Percentiles rank a stretch among this genome's conserved stretches.
Conservation (phyloP, 1,140 invertebrate species). For the Caenorhabditis tropicalis region DNA sequence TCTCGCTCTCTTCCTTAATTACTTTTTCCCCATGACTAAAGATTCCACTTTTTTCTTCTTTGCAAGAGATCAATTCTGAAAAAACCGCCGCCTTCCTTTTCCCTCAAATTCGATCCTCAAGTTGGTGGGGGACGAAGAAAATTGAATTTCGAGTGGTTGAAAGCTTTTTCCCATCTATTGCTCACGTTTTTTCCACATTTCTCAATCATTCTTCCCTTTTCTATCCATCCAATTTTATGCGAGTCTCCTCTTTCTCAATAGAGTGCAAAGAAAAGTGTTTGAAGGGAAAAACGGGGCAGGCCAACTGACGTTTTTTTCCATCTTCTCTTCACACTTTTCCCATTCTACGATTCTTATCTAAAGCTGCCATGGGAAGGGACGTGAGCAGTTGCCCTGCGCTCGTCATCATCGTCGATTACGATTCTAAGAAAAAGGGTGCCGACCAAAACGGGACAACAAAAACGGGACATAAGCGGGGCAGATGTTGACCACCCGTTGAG, state of each 20-base stretch:
- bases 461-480: too few species aligned
- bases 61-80: not conserved
- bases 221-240: not conserved
- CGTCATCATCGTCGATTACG: not conserved
- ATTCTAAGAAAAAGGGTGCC: not conserved
- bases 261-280: not conserved
- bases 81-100: not conserved
- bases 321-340: not conserved
- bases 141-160: constrained; percentile 40
- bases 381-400: not conserved
- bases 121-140: not conserved
- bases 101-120: not conserved
- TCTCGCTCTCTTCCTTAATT: not conserved
- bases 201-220: not conserved
- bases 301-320: not conserved
- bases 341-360: not conserved
- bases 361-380: not conserved
- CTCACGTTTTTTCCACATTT: not conserved
- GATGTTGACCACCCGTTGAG: not conserved
- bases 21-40: not conserved
- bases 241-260: not conserved
- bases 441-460: not conserved
- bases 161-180: not conserved
- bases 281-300: not conserved
- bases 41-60: not conserved